Evolutionary conservation across 2,797 vertebrate species (phyloP).

Genomic region (Polyboroides typus): DNA sequence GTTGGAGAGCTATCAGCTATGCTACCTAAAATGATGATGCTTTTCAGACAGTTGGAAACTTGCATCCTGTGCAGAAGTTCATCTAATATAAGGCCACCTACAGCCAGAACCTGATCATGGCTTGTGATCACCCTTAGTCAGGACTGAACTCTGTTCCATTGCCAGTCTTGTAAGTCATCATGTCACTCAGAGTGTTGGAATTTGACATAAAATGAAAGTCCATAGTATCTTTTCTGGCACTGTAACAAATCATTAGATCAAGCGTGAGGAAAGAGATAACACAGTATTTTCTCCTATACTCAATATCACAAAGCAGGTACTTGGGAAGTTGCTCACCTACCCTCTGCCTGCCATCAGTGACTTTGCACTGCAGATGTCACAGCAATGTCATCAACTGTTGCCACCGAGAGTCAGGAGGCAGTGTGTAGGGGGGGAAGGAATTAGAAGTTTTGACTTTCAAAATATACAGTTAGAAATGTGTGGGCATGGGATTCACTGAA

Average conservation of each 20-base stretch:
- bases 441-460: neutral
- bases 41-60: neutral
- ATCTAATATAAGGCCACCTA: neutral
- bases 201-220: neutral
- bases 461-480: neutral
- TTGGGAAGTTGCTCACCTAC: neutral
- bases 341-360: neutral
- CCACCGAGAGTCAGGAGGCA: neutral
- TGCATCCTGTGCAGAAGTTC: neutral
- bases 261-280: neutral
- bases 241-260: neutral
- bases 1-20: neutral
- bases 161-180: neutral
- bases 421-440: neutral
- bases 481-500: neutral
- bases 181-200: neutral
- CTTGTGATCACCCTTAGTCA: neutral
- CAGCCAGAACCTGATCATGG: neutral
- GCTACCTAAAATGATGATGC: neutral
- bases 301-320: neutral
- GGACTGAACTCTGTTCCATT: neutral
- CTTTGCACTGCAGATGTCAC: neutral
- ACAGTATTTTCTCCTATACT: neutral
- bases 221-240: neutral
- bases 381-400: neutral